A percentile compares a stretch with the other conserved stretches of the same genome.
phyloP scores from a whole-genome alignment of 1,140 invertebrate genomes.

The Rhopalosiphum maidis region DNA sequence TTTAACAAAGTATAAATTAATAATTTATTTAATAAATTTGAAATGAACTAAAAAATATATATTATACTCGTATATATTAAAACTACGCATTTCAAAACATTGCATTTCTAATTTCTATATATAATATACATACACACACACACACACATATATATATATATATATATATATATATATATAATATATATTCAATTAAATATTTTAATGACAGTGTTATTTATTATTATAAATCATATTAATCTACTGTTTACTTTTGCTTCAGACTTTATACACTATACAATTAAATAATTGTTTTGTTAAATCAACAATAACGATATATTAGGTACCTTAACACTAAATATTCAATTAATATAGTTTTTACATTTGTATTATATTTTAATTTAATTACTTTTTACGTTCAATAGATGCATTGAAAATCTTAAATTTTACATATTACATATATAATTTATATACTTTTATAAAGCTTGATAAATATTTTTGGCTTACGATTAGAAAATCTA shows the following conservation, averaged over 20 bases:
- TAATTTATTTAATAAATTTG: background rate
- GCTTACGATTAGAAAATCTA: background rate
- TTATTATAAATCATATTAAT: background rate
- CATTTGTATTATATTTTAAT: no score
- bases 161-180: no score
- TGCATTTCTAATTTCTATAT: background rate
- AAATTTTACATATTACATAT: no score
- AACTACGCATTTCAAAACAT: background rate
- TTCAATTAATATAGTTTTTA: no score
- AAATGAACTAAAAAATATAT: background rate
- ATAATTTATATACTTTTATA: no score
- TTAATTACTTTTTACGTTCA: no score
- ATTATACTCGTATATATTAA: background rate
- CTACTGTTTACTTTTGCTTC: background rate
- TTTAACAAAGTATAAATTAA: background rate
- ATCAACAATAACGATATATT: no score
- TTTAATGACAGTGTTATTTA: background rate
- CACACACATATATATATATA: no score
- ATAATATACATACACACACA: no score
- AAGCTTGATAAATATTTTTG: no score
- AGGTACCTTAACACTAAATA: no score
- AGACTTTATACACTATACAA: background rate
- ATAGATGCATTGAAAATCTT: no score
- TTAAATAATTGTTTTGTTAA: background rate
- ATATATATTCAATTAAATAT: background rate